Evolutionary conservation across 1,140 invertebrate genomes (phyloP), one percentile per base, ranked within the genome.

Genomic region (Cydia strobilella): DNA sequence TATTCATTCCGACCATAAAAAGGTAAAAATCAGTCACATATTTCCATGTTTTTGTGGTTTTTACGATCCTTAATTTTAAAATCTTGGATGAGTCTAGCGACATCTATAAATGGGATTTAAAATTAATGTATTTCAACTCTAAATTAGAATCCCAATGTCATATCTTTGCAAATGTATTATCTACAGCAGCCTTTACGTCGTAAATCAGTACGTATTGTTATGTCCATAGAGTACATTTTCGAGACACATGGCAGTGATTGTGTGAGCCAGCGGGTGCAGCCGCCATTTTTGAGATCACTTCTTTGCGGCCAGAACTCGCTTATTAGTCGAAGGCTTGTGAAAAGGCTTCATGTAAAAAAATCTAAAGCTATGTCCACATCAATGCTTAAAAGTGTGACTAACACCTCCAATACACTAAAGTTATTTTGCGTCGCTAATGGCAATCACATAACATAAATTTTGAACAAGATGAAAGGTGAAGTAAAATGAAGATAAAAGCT

Each of bases 241-340:
- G 78, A 82, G 77, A 82, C 80, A 79, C 78, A 80, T 86, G 84
- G 82, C 82, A 85, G 84, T 84, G 83, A 82, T 79, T 73, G 75
- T 79, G 74, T 71, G 74, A 76, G 73, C 76, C 20, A 31, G 72
- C 76, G 77, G 42, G 39, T 77, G 71, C 65, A 73, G 82, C 83
- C 79, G 80, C 82, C 48, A 66, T 78, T 75, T 84, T 86, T 90
- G 89, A 90, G 88, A 90, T 90, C 89, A 89, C 87, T 87, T 84
- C 86, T 82, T 82, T 80, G 79, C 77, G 78, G 82, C 81, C 78
- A 75, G 74, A 75, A 82, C 80, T 77, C 85, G 80, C 79, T 71
- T 72, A 76, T 20, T 15, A 35, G 65, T 69, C 65, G 31, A 59
- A 6, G 18, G 27, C 65, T 42, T 69, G 7, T 69, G 65, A 31